Evolutionary conservation across 2,113 vertebrate species (phyloP).

Genomic region (Anoplopoma fimbria): DNA sequence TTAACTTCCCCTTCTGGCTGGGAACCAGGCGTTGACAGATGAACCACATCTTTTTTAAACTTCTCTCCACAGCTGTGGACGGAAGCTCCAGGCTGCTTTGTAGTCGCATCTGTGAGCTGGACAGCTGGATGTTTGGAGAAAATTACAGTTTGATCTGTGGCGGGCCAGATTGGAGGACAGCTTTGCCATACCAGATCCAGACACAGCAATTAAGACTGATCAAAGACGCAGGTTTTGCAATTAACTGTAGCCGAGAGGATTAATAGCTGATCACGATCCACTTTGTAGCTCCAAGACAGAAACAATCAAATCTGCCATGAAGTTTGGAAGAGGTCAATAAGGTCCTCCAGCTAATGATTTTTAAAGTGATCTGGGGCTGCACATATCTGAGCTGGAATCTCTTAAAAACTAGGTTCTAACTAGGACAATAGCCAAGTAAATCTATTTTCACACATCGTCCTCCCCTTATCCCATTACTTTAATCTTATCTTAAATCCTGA

Average conservation of each 20-base stretch:
- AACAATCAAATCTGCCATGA: constrained; percentile 27
- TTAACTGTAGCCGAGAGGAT: constrained; percentile 30
- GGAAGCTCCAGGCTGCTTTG: constrained; percentile 75
- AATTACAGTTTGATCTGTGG: constrained; percentile 77
- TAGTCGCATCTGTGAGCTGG: constrained; percentile 79
- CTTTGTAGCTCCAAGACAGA: constrained; percentile 24
- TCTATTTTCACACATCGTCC: constrained; percentile 42
- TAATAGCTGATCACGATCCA: constrained; percentile 42
- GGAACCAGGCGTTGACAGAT: constrained; percentile 71
- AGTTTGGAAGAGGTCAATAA: constrained; percentile 38
- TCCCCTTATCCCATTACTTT: constrained; percentile 38
- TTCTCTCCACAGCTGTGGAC: constrained; percentile 77
- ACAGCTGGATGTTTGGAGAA: constrained; percentile 77
- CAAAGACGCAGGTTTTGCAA: constrained; percentile 65
- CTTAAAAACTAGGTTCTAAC: constrained; percentile 42
- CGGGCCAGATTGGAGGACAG: constrained; percentile 63
- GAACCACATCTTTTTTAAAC: constrained; percentile 73
- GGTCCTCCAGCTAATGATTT: constrained; percentile 49
- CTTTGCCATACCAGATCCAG: constrained; percentile 57
- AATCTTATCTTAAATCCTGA: constrained; percentile 39
- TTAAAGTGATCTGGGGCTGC: constrained; percentile 35
- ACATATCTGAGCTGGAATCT: constrained; percentile 28
- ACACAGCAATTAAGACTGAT: constrained; percentile 65
- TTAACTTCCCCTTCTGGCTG: constrained; percentile 61
- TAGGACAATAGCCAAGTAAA: constrained; percentile 37